Base-by-base conservation (phyloP, 1,140 invertebrate species). In the Drosophila kanapiae region DNA sequence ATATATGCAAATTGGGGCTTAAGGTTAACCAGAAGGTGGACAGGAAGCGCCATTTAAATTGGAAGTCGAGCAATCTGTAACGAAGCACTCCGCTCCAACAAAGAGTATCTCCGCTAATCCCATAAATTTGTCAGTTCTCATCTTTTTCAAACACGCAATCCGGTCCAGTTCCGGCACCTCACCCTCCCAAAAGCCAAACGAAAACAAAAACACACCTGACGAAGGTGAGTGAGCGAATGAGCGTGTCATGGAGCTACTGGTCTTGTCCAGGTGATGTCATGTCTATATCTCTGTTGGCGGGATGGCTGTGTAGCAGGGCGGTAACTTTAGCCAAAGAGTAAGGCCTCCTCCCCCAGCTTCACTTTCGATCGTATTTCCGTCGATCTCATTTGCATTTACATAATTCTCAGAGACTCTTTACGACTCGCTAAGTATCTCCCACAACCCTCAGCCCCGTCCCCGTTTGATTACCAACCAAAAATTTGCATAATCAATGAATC, bases 1-100 rank as follows among this genome's bases (percentile, higher is more conserved):
- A 18, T 14, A 6, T 51, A 78, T 78, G 51, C 45, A 70, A 78
- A 82, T 80, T 16, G 13, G 23, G 47, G 37, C 65, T 57, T 88
- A 88, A 88, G 84, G 84, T 84, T 90, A 87, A 87, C 84, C 80
- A 80, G 80, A 87, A 65, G 75, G 64, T 42, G 63, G 49, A 45
- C 79, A 87, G 83, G 83, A 86, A 86, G 80, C 58, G 58, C 42
- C 31, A 45, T 59, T 79, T 71, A 27, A 23, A 33, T 29, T 14
- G 40, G 18, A 69, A 37, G 31, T 57, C 61, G 60, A 71, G 78
- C 84, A 90, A 90, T 84, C 61, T 88, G 85, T 88, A 88, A 88
- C 81, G 58, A n/a, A 37, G 59, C 53, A 58, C n/a, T 35, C 10
- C 18, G 37, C 33, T 53, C 23, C n/a, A n/a, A n/a, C n/a, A n/a